Conservation (phyloP, 2,113 vertebrate species). For the Sarotherodon lohbergeri region DNA sequence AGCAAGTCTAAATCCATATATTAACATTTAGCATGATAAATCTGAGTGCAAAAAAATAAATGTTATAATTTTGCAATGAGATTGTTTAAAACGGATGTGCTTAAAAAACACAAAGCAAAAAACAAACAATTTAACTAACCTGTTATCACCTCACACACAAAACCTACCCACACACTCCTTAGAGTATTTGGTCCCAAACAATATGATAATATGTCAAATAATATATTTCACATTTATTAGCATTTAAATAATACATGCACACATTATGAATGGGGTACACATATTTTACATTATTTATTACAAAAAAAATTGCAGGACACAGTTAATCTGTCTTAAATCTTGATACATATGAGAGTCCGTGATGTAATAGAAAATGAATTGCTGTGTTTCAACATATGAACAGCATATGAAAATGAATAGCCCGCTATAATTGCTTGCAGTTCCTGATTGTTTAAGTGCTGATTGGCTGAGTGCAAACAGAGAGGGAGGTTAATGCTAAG, state of each 20-base stretch:
- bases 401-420: not conserved
- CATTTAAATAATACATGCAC: not conserved
- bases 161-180: not conserved
- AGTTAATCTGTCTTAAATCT: not conserved
- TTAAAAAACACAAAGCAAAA: not conserved
- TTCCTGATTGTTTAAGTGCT: not conserved
- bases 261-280: not conserved
- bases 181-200: not conserved
- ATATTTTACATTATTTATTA: not conserved
- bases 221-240: not conserved
- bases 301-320: not conserved
- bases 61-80: not conserved
- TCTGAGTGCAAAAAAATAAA: not conserved
- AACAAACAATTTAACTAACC: not conserved
- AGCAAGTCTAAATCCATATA: not conserved
- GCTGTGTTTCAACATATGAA: not conserved
- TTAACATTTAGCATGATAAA: not conserved
- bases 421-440: not conserved
- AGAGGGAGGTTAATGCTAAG: not conserved
- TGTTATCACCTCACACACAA: not conserved
- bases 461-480: not conserved
- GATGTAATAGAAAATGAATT: not conserved
- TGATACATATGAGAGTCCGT: fast-evolving
- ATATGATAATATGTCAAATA: not conserved
- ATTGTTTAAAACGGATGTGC: not conserved